Base-by-base conservation (phyloP, 2,888 invertebrate species). In the Megalurothrips usitatus region DNA sequence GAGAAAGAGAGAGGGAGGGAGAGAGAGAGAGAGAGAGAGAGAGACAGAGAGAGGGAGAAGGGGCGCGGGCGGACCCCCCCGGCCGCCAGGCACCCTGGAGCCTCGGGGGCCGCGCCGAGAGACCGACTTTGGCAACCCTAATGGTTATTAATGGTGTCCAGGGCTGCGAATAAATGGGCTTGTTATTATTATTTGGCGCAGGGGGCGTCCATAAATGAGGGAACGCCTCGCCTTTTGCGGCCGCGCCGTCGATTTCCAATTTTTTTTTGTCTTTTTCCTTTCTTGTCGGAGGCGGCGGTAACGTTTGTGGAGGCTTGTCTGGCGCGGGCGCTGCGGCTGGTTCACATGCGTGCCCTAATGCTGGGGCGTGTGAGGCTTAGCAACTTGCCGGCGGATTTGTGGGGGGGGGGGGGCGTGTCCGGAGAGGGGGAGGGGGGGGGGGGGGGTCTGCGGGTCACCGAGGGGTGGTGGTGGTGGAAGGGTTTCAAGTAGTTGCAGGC, bases 321-420 rank as follows among this genome's bases (percentile, higher is more conserved):
- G 58, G 58, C 58, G 58, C 52, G 12, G 52, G 52, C 58, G 58
- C 10, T 58, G 58, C 17, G 17, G 58, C 14, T 58, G 58, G 34
- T 58, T 58, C 58, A 43, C 34, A 19, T 58, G 58, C 58, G 58
- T 58, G 68, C 23, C 68, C 23, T 75, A 75, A 75, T 75, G 26
- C 68, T 26, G 12, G 68, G 58, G 9, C 23, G 68, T 75, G 68
- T 23, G 68, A 26, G 68, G 68, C 68, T 75, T 75, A 75, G 68
- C 68, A 75, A 75, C 23, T 75, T 75, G 68, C 68, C 68, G 68
- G n/a, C 26, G 68, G 68, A 75, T 75, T 75, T 75, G 68, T 12
- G 68, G 68, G 26, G 68, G 68, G 23, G n/a, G 68, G 23, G 23
- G 8, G 68, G 68, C 68, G 52, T 52, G 52, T 52, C 52, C 19